Base-by-base conservation (phyloP, 1,140 invertebrate species). In the Lepidurus packardi region DNA sequence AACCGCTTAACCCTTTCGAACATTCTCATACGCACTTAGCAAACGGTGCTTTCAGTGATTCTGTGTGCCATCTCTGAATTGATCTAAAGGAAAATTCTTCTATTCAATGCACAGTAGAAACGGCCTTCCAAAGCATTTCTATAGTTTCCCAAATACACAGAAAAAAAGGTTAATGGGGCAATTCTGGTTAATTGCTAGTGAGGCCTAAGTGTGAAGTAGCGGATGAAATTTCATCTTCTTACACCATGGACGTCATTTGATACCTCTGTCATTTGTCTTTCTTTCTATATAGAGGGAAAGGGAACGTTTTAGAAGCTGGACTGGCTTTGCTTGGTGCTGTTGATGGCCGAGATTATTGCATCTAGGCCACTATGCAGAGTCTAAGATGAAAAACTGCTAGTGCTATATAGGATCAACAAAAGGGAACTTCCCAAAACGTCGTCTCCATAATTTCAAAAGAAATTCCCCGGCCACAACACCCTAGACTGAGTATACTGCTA, bases 221-320 rank as follows among this genome's bases (percentile, higher is more conserved):
- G 53, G 53, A 65, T 65, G 53, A 65, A 65, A 65, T 65, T 65
- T n/a, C 53, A 65, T 65, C 53, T 65, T 65, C 53, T 65, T 65
- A 65, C 53, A 65, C 53, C 53, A 65, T 65, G 53, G 21, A 13
- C 53, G 53, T 65, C 53, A 65, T 65, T 65, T 65, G 53, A 65
- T 65, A 65, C 53, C 53, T 65, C 53, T 65, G 53, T 65, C 53
- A 65, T 65, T 65, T 65, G 53, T 65, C 53, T 65, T 65, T 65
- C 53, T 65, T 21, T 65, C 6, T 21, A n/a, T 13, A 11, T 7
- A 65, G 53, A 65, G n/a, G 21, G 53, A 65, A 21, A 65, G 53
- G 53, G 53, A 65, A 65, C 16, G 16, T 65, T 65, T 65, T 7
- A 65, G 53, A 65, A 65, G 16, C 53, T 65, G 53, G 21, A n/a